Conservation (phyloP, 2,888 invertebrate species). For the Phyto melanocephala region DNA sequence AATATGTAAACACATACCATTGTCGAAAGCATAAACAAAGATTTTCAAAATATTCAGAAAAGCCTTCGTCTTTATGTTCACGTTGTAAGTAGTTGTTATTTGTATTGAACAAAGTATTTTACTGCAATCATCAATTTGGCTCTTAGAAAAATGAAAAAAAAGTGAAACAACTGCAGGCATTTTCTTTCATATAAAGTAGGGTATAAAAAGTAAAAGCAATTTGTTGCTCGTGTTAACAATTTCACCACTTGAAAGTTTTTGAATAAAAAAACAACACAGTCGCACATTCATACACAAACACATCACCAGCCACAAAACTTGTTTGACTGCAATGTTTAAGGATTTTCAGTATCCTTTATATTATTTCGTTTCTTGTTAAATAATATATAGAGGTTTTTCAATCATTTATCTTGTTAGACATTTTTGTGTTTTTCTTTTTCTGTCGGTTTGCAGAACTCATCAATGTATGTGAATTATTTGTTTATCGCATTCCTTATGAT, state of each 20-base stretch:
- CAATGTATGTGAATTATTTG: conserved; percentile 47
- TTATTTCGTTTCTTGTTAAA: conserved; percentile 11
- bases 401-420: conserved; percentile 50
- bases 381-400: conserved; percentile 48
- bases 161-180: conserved; percentile 28
- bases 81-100: background rate
- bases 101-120: conserved; percentile 34
- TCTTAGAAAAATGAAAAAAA: background rate
- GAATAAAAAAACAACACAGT: background rate
- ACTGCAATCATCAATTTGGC: conserved; percentile 46
- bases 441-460: background rate
- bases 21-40: too few relatives aligned
- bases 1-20: too few relatives aligned
- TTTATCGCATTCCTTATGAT: conserved; percentile 39
- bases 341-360: conserved; percentile 28
- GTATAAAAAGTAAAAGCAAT: conserved; percentile 40
- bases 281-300: background rate
- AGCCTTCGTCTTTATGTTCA: too few relatives aligned
- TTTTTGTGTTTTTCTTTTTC: background rate
- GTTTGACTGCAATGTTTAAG: conserved; percentile 17
- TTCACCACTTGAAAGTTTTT: conserved; percentile 33
- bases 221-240: conserved; percentile 54
- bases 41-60: too few relatives aligned
- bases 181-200: background rate
- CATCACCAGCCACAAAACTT: conserved; percentile 47